phyloP scores from a whole-genome alignment of 2,113 vertebrate species.

The Aphelocoma coerulescens region DNA sequence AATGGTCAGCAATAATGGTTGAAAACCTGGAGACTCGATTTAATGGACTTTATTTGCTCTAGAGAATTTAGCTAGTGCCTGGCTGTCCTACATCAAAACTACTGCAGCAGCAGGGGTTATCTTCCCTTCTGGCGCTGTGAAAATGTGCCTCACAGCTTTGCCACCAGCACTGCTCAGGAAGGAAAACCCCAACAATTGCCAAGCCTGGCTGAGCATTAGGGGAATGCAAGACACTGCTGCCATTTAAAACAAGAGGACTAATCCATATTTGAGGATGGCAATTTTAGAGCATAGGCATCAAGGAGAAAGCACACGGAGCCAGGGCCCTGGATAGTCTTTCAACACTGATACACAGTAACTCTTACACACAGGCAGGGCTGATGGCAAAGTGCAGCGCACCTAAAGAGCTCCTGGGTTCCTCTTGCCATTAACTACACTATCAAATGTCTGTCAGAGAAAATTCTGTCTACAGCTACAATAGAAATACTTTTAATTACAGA shows the following conservation, averaged over 20 bases:
- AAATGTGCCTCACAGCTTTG: background rate
- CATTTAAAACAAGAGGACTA: background rate
- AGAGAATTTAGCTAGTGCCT: background rate
- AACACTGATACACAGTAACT: background rate
- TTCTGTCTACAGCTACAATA: background rate
- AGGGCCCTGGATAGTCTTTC: accelerated
- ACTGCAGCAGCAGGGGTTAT: background rate
- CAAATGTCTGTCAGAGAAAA: background rate
- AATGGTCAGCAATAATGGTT: accelerated
- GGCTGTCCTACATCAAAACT: background rate
- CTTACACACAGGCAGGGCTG: background rate
- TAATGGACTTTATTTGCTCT: background rate
- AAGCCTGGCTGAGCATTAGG: accelerated
- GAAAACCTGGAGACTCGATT: background rate
- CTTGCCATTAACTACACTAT: accelerated
- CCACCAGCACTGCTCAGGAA: background rate
- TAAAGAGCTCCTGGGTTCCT: background rate
- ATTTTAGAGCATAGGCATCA: accelerated
- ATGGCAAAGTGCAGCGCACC: background rate
- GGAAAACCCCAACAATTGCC: accelerated
- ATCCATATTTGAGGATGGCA: background rate
- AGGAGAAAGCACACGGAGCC: accelerated
- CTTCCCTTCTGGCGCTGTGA: background rate
- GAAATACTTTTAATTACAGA: background rate
- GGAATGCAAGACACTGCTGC: background rate